phyloP scores from a whole-genome alignment of 2,888 invertebrate species.

The Trissolcus brochymenae region DNA sequence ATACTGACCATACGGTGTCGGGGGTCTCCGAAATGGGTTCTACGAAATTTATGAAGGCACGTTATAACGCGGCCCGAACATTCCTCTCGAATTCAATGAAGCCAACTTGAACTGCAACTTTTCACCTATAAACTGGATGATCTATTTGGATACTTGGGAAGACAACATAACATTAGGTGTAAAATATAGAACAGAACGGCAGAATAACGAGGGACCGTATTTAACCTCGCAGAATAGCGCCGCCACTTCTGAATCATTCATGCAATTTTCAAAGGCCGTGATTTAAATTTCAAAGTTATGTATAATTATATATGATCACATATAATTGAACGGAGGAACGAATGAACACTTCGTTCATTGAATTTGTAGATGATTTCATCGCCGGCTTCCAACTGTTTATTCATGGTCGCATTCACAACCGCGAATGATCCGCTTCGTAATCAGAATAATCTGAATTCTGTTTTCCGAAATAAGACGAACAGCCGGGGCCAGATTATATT shows the following conservation, averaged over 20 bases:
- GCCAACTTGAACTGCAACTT: slow-evolving; percentile 43
- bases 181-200: slow-evolving; percentile 37
- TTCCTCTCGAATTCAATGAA: slow-evolving; percentile 40
- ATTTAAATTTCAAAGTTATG: slow-evolving; percentile 36
- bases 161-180: slow-evolving; percentile 45
- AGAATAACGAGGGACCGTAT: slow-evolving; percentile 24
- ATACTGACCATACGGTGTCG: slow-evolving; percentile 47
- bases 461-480: slow-evolving; percentile 21
- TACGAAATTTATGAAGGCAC: slow-evolving; percentile 42
- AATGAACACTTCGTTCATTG: slow-evolving; percentile 14
- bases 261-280: slow-evolving; percentile 29
- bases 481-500: slow-evolving; percentile 12
- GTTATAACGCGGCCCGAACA: slow-evolving; percentile 25
- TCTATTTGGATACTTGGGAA: slow-evolving; percentile 44
- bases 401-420: slow-evolving; percentile 14
- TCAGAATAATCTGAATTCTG: slow-evolving; percentile 19
- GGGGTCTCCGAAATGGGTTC: slow-evolving; percentile 34
- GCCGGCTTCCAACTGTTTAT: slow-evolving; percentile 12
- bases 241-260: slow-evolving; percentile 43
- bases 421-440: slow-evolving; percentile 10
- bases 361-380: slow-evolving; percentile 16
- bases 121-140: slow-evolving; percentile 44
- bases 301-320: slow-evolving; percentile 53
- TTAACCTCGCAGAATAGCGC: slow-evolving; percentile 21
- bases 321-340: slow-evolving; percentile 29